Percentiles rank a stretch among this genome's conserved stretches.
Conservation (phyloP, 64 coral and sea anemone genomes). For the Montipora efflorescens region DNA sequence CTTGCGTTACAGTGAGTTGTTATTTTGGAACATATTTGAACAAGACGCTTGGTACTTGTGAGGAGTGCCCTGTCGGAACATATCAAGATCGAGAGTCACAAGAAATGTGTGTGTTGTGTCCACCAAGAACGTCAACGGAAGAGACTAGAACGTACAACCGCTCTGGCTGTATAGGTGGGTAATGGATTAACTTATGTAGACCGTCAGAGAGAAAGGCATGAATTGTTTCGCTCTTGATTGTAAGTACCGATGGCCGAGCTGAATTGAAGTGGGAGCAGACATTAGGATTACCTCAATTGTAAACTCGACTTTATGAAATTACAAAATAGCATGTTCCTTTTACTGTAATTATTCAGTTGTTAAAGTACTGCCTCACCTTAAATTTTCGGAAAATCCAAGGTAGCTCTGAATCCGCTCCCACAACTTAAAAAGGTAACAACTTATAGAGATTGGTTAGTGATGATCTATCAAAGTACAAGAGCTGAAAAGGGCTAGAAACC, state of each 20-base stretch:
- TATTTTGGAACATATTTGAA: conserved; percentile 51
- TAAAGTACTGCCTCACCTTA: neutral
- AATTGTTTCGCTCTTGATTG: neutral
- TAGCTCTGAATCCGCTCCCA: neutral
- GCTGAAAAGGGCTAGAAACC: neutral
- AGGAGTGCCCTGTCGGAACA: conserved; percentile 53
- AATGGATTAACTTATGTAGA: neutral
- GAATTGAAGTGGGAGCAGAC: neutral
- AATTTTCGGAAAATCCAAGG: neutral
- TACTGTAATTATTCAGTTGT: neutral
- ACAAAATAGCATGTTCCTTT: neutral
- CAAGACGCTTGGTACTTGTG: conserved; percentile 23
- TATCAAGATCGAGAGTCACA: conserved; percentile 54
- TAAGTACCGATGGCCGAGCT: neutral
- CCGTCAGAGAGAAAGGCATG: neutral
- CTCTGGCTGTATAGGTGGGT: conserved; percentile 47
- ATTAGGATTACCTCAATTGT: neutral
- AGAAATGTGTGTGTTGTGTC: conserved; percentile 43
- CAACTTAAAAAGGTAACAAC: neutral
- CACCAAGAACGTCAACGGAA: conserved; percentile 52
- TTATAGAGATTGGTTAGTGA: neutral
- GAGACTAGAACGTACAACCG: conserved; percentile 34
- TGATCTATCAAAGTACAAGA: neutral
- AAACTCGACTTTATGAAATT: neutral
- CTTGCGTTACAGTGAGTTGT: conserved; percentile 10